phyloP scores from a whole-genome alignment of 2,888 invertebrate genomes.

The Pegoplata infirma region DNA sequence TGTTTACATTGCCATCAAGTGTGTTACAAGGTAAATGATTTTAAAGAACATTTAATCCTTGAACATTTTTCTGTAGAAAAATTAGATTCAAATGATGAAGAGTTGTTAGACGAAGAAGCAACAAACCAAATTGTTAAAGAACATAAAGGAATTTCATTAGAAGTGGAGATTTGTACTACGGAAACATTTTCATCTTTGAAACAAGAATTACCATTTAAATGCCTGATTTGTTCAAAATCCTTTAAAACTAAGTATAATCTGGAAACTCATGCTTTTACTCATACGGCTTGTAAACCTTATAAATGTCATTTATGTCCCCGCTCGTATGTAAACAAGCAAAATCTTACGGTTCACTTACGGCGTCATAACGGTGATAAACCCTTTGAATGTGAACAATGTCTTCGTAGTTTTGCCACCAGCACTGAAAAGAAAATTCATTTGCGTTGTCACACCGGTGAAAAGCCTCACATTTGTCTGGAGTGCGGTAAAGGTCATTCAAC shows the following conservation, averaged over 20 bases:
- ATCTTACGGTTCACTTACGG: conserved; percentile 58
- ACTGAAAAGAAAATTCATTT: conserved; percentile 56
- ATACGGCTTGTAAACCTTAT: conserved; percentile 52
- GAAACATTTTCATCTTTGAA: too few species aligned
- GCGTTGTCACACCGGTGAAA: conserved; percentile 58
- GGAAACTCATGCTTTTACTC: conserved; percentile 55
- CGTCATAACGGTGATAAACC: conserved; percentile 62
- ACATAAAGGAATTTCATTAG: too few species aligned
- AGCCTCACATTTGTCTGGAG: conserved; percentile 60
- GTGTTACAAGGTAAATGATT: too few species aligned
- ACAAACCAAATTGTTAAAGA: too few species aligned
- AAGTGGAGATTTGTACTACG: too few species aligned
- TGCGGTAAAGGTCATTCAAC: conserved; percentile 60
- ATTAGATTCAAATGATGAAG: too few species aligned
- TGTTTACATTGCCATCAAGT: too few species aligned
- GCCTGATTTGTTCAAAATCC: conserved; percentile 50
- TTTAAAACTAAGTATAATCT: conserved; percentile 61
- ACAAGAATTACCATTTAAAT: conserved; percentile 44
- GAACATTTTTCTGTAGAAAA: too few species aligned
- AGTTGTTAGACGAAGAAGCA: too few species aligned
- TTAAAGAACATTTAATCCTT: too few species aligned
- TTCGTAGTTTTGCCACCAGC: conserved; percentile 55
- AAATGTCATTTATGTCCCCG: conserved; percentile 59
- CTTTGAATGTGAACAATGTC: conserved; percentile 59
- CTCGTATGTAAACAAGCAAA: conserved; percentile 58